phyloP scores from a whole-genome alignment of 2,113 vertebrate species.

The Lepisosteus oculatus region DNA sequence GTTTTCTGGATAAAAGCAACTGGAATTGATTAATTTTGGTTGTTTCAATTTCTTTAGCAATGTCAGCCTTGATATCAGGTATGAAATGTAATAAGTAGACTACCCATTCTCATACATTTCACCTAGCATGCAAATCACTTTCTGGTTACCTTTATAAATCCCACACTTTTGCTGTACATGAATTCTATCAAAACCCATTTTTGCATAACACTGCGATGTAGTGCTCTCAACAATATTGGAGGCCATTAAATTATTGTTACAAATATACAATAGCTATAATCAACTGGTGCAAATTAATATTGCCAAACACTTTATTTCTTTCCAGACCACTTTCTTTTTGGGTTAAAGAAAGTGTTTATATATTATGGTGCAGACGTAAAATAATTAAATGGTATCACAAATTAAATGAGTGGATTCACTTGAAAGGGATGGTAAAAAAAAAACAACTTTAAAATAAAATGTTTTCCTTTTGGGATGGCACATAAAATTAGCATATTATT shows the following conservation, averaged over 20 bases:
- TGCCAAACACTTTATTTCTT: background rate
- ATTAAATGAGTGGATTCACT: too few species aligned
- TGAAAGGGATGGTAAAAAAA: too few species aligned
- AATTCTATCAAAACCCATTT: background rate
- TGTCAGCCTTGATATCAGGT: accelerated
- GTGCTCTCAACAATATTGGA: background rate
- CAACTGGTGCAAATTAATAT: background rate
- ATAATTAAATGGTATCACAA: too few species aligned
- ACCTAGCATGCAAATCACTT: background rate
- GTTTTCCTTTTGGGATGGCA: too few species aligned
- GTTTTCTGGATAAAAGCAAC: constrained; percentile 29
- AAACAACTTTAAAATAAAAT: too few species aligned
- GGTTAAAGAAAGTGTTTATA: too few species aligned
- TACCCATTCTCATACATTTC: background rate
- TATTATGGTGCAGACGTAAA: too few species aligned
- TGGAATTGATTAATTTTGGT: constrained; percentile 27
- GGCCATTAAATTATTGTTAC: background rate
- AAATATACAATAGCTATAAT: background rate
- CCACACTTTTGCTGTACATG: background rate
- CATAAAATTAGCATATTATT: too few species aligned
- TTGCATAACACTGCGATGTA: too few species aligned
- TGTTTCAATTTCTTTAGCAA: constrained; percentile 22
- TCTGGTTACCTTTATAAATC: constrained; percentile 1
- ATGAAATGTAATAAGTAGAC: constrained; percentile 3
- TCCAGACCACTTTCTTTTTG: background rate